These are phyloP conservation scores for Falco punctatus DNA, from an alignment of 2,113 vertebrate genomes.

Conservation along the genomic window DNA sequence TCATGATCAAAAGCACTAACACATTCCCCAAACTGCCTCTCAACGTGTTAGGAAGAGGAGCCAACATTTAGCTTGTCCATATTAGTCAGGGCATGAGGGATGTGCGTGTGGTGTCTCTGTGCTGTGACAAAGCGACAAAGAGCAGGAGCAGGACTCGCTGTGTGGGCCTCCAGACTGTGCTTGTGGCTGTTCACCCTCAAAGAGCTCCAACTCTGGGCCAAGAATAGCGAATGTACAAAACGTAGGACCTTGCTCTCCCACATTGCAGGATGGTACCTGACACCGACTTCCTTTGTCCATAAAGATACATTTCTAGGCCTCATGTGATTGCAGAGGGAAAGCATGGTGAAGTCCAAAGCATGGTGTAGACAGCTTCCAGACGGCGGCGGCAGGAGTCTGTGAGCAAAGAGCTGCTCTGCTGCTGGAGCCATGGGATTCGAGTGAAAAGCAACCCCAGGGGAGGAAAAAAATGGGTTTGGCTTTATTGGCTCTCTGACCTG, in stretches of 20 bases:
- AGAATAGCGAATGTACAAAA: neutral
- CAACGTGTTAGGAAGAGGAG: neutral
- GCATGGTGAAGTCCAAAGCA: neutral
- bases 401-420: neutral
- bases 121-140: neutral
- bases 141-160: neutral
- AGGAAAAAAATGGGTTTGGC: neutral
- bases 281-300: neutral
- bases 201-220: neutral
- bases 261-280: rapidly evolving
- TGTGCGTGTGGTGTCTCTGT: neutral
- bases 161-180: neutral
- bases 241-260: neutral
- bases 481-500: neutral
- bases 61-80: neutral
- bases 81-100: neutral
- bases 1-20: neutral
- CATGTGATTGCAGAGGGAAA: neutral
- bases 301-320: neutral
- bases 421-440: neutral
- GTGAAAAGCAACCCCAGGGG: neutral
- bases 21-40: neutral
- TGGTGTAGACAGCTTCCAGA: neutral
- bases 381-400: neutral
- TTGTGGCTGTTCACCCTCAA: neutral